phyloP scores from a whole-genome alignment of 2,113 vertebrate genomes.

The Protobothrops flavoviridis region DNA sequence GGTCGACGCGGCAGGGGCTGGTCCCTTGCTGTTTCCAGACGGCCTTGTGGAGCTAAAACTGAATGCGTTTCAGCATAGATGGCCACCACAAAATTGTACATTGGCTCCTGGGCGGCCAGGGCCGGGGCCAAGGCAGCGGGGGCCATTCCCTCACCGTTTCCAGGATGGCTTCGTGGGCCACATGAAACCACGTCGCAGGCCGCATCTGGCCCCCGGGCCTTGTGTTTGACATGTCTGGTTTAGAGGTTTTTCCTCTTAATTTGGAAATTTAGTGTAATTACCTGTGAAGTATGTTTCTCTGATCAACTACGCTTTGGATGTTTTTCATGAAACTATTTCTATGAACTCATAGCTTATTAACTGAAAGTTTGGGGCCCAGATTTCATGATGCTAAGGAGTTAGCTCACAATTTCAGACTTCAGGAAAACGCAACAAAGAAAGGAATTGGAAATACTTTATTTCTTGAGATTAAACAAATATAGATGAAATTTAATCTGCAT shows the following conservation, averaged over 20 bases:
- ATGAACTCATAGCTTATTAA: conserved; percentile 61
- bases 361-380: conserved; percentile 65
- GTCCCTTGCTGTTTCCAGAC: too few relatives aligned
- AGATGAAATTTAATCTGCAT: conserved; percentile 54
- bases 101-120: too few relatives aligned
- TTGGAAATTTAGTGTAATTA: conserved; percentile 76
- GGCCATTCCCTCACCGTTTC: too few relatives aligned
- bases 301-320: conserved; percentile 74
- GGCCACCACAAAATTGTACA: too few relatives aligned
- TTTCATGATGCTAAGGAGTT: conserved; percentile 60
- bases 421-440: conserved; percentile 68
- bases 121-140: too few relatives aligned
- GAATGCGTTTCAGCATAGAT: too few relatives aligned
- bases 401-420: conserved; percentile 54
- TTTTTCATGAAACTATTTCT: conserved; percentile 67
- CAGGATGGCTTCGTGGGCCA: too few relatives aligned
- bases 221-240: conserved; percentile 42
- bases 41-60: too few relatives aligned
- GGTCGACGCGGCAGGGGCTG: too few relatives aligned
- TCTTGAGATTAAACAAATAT: conserved; percentile 55
- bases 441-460: conserved; percentile 30
- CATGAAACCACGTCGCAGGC: too few relatives aligned
- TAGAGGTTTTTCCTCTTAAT: conserved; percentile 76
- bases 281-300: conserved; percentile 72
- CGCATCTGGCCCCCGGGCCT: too few relatives aligned